Conservation (phyloP, 2,113 vertebrate genomes). For the Merops nubicus region DNA sequence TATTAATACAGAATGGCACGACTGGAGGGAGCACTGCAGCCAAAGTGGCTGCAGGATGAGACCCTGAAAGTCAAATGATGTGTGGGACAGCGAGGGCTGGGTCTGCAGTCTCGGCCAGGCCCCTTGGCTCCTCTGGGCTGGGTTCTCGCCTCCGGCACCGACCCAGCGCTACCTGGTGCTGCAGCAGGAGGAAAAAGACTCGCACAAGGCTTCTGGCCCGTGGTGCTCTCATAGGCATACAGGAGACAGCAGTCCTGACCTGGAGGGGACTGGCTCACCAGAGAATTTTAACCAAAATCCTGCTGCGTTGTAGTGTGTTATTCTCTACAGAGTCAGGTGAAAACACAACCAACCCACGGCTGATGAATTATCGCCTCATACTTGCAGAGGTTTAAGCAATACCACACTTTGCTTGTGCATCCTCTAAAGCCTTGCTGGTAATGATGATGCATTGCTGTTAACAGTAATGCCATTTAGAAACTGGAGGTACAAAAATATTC, state of each 20-base stretch:
- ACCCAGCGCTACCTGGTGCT: not conserved
- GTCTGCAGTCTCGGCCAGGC: not conserved
- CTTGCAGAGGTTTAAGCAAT: constrained; percentile 4
- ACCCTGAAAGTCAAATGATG: not conserved
- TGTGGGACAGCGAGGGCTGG: not conserved
- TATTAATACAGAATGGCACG: not conserved
- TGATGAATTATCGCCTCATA: not conserved
- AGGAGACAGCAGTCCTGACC: not conserved
- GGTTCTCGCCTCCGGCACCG: not conserved
- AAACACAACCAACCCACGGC: not conserved
- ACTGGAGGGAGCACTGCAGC: not conserved
- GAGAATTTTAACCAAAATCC: not conserved
- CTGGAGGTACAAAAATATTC: not conserved
- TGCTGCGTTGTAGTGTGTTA: not conserved
- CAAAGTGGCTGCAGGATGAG: not conserved
- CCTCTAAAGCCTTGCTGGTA: constrained; percentile 21
- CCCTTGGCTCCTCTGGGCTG: not conserved
- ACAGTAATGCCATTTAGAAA: constrained; percentile 14
- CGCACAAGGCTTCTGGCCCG: accelerated
- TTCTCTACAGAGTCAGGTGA: not conserved
- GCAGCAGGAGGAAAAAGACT: not conserved
- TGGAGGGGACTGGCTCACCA: accelerated
- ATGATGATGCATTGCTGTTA: constrained; percentile 25
- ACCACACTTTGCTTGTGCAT: not conserved
- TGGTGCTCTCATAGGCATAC: accelerated